These are phyloP conservation scores for Chaetops frenatus DNA, from an alignment of 2,113 vertebrate genomes.

Conservation along the genomic window DNA sequence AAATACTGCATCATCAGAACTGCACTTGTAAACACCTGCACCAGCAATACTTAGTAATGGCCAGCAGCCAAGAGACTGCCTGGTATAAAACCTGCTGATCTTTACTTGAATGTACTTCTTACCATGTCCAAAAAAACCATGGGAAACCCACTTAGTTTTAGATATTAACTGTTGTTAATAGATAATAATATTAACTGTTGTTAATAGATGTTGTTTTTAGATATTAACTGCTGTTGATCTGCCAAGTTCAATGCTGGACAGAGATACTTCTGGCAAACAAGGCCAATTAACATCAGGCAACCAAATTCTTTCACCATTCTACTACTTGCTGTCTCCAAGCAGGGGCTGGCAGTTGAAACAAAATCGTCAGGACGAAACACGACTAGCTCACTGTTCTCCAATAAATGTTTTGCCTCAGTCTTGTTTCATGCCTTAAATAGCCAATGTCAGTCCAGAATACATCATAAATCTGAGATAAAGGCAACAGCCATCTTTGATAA, in stretches of 20 bases:
- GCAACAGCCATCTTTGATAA: background rate
- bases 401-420: background rate
- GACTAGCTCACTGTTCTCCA: background rate
- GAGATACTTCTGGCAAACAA: background rate
- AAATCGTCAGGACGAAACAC: background rate
- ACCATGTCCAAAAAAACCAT: background rate
- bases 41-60: background rate
- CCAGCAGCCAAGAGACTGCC: background rate
- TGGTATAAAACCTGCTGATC: background rate
- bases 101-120: background rate
- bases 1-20: background rate
- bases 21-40: background rate
- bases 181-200: too few species aligned
- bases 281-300: background rate
- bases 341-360: background rate
- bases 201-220: too few species aligned
- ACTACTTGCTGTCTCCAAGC: background rate
- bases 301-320: background rate
- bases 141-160: background rate
- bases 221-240: background rate
- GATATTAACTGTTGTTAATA: too few species aligned
- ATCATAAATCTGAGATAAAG: background rate
- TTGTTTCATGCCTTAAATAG: background rate
- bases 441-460: background rate
- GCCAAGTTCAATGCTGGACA: background rate